Percentiles rank a stretch among this genome's conserved stretches.
Evolutionary conservation across 1,140 invertebrate genomes (phyloP).

Genomic region (Daktulosphaira vitifoliae): DNA sequence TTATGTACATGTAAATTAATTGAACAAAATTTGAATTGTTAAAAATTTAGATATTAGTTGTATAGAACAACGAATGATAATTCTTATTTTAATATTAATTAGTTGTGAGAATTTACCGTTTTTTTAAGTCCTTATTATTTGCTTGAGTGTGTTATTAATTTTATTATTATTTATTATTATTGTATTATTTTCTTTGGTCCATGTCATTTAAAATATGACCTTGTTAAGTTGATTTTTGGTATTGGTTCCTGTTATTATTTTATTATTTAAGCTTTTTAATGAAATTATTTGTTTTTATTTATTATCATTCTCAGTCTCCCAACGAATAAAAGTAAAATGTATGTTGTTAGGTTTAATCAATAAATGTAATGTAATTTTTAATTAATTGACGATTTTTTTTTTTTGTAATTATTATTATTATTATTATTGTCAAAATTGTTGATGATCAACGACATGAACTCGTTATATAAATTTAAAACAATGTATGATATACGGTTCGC

Average conservation of each 20-base stretch:
- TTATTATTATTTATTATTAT: conserved; percentile 23
- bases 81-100: neutral
- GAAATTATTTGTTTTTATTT: conserved; percentile 12
- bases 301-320: neutral
- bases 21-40: conserved; percentile 26
- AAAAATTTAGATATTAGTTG: conserved; percentile 18
- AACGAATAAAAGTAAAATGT: conserved; percentile 7
- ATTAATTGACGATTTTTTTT: conserved; percentile 14
- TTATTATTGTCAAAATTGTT: conserved; percentile 22
- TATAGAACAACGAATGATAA: conserved; percentile 2
- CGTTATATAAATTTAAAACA: conserved; percentile 10
- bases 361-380: conserved; percentile 25
- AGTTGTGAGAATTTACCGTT: conserved; percentile 6
- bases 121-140: neutral
- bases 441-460: conserved; percentile 14
- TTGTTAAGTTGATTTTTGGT: conserved; percentile 33
- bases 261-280: conserved; percentile 30
- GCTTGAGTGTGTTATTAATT: conserved; percentile 19
- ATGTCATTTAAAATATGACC: conserved; percentile 6
- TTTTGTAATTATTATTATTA: conserved; percentile 22
- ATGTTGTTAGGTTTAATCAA: conserved; percentile 7
- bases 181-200: conserved; percentile 10
- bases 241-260: conserved; percentile 34
- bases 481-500: conserved; percentile 28
- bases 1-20: conserved; percentile 29